Conservation (phyloP, 2,888 invertebrate species). For the Eudasyphora cyanicolor region DNA sequence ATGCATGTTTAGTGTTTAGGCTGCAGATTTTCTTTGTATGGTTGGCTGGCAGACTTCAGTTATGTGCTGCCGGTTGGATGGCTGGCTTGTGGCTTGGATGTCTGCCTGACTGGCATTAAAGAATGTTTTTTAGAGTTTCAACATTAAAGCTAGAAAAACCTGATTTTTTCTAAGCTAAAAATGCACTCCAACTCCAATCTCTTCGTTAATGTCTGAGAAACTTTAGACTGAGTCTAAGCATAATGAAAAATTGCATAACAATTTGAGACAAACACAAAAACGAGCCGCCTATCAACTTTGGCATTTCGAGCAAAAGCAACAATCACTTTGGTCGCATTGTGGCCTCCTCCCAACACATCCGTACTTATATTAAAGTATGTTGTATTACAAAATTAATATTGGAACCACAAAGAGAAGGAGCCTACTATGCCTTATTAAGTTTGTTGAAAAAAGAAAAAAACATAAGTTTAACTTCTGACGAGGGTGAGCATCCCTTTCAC, state of each 20-base stretch:
- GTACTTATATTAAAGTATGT: background rate
- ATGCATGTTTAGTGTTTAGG: background rate
- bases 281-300: conserved; percentile 65
- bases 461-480: background rate
- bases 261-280: conserved; percentile 23
- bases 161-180: conserved; percentile 50
- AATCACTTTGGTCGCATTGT: background rate
- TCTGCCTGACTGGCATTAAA: conserved; percentile 40
- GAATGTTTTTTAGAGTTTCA: conserved; percentile 39
- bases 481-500: background rate
- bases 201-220: background rate
- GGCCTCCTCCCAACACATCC: background rate
- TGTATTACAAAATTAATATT: no score
- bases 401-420: no score
- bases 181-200: conserved; percentile 24
- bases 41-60: no score
- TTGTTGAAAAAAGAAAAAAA: no score
- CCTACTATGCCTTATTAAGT: no score
- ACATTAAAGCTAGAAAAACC: conserved; percentile 44
- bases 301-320: conserved; percentile 55
- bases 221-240: conserved; percentile 33
- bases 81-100: conserved; percentile 24
- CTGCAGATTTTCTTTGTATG: background rate
- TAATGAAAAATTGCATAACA: conserved; percentile 43
- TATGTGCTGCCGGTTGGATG: background rate